A percentile compares a stretch with the other conserved stretches of the same genome.
These are phyloP conservation scores for Drosophila sulfurigaster DNA, from an alignment of 1,140 invertebrate species.

Conservation along the genomic window DNA sequence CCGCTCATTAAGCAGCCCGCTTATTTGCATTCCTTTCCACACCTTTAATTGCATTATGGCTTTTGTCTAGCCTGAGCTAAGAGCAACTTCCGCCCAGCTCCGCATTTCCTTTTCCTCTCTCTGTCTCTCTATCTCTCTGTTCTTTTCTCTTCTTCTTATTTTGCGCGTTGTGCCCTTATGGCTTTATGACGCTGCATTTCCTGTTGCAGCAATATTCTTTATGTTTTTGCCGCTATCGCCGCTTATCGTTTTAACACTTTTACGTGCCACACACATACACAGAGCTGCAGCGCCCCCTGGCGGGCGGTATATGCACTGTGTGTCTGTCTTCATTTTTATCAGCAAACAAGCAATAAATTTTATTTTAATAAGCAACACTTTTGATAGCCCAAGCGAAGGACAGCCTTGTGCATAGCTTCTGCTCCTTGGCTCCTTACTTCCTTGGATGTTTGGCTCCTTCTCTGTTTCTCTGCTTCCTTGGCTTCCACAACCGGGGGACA, in stretches of 20 bases:
- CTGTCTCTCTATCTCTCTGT: neutral
- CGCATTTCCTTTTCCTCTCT: neutral
- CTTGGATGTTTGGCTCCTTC: too few relatives aligned
- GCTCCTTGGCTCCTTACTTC: conserved; percentile 6
- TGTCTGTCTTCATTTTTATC: conserved; percentile 77
- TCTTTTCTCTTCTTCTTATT: neutral
- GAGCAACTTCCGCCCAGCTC: neutral
- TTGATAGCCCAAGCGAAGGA: conserved; percentile 61
- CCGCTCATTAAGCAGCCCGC: conserved; percentile 33
- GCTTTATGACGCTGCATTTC: conserved; percentile 47
- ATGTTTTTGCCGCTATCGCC: conserved; percentile 47
- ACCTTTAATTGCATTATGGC: conserved; percentile 48
- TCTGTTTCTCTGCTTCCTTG: neutral
- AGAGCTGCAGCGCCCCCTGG: conserved; percentile 13
- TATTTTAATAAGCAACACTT: conserved; percentile 82
- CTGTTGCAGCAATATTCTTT: conserved; percentile 49
- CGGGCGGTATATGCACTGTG: conserved; percentile 2
- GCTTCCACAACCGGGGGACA: neutral
- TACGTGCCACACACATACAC: conserved; percentile 48
- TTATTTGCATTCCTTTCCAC: conserved; percentile 48
- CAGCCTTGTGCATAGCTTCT: conserved; percentile 5
- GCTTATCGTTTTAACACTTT: conserved; percentile 80
- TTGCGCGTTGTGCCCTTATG: neutral
- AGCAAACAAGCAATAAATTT: conserved; percentile 81
- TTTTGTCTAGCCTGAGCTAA: conserved; percentile 29